phyloP scores from a whole-genome alignment of 2,888 invertebrate species.

The Heliconius sara region DNA sequence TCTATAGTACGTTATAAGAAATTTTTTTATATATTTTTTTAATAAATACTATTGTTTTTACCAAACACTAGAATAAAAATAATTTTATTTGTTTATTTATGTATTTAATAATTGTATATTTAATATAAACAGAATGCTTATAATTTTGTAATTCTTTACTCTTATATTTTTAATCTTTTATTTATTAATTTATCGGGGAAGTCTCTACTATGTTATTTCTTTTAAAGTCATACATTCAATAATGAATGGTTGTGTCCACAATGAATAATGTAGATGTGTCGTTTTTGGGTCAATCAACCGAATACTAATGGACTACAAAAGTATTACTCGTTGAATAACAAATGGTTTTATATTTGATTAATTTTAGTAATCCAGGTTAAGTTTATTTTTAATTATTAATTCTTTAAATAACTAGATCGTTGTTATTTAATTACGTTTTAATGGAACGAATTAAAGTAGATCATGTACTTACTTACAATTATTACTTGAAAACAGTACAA shows the following conservation, averaged over 20 bases:
- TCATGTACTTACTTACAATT: background rate
- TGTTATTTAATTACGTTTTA: background rate
- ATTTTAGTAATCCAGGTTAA: slow-evolving; percentile 19
- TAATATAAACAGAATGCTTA: background rate
- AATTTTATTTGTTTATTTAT: background rate
- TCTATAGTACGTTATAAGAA: too few relatives aligned
- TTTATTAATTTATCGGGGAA: background rate
- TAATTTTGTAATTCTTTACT: background rate
- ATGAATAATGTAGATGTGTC: slow-evolving; percentile 36
- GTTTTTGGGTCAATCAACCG: slow-evolving; percentile 40
- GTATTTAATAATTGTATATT: too few relatives aligned
- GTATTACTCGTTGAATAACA: slow-evolving; percentile 40
- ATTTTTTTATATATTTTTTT: too few relatives aligned
- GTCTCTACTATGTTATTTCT: background rate
- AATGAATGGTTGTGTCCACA: slow-evolving; percentile 18
- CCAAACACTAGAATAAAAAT: too few relatives aligned
- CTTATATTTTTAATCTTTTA: background rate
- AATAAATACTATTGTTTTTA: too few relatives aligned
- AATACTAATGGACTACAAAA: slow-evolving; percentile 36
- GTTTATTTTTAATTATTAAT: background rate
- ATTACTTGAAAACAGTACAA: background rate
- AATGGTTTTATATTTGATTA: slow-evolving; percentile 35
- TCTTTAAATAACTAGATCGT: background rate
- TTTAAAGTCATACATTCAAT: background rate
- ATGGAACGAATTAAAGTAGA: background rate